phyloP scores from a whole-genome alignment of 1,140 invertebrate genomes.

The Philaenus spumarius region DNA sequence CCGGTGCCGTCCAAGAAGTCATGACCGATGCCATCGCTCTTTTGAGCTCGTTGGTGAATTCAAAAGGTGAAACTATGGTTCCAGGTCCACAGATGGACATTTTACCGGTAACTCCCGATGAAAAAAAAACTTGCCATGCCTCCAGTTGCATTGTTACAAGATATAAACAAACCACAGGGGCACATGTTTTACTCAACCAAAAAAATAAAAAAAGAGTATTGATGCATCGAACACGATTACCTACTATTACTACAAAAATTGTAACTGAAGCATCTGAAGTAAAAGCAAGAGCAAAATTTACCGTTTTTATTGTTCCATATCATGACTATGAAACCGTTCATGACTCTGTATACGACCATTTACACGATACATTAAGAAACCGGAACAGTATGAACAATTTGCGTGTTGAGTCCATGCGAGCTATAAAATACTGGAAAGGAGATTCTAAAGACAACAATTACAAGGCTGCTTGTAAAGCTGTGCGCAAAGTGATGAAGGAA shows the following conservation, averaged over 20 bases:
- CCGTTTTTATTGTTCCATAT: too few species aligned
- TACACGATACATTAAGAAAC: not conserved
- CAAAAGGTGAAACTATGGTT: too few species aligned
- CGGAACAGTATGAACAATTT: not conserved
- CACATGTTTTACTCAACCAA: conserved; percentile 29
- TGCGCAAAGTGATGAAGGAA: not conserved
- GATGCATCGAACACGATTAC: conserved; percentile 51
- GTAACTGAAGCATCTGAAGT: conserved; percentile 59
- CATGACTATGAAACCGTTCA: conserved; percentile 17
- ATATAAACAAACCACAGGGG: conserved; percentile 33
- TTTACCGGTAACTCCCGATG: conserved; percentile 45
- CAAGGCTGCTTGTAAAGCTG: not conserved
- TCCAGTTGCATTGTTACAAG: conserved; percentile 51
- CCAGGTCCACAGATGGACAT: conserved; percentile 44
- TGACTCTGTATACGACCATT: not conserved
- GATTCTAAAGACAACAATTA: not conserved
- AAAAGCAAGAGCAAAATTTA: too few species aligned
- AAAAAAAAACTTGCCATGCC: conserved; percentile 45
- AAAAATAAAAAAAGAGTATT: conserved; percentile 37
- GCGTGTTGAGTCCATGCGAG: not conserved
- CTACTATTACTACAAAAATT: conserved; percentile 50
- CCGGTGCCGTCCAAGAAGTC: too few species aligned
- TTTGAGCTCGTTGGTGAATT: too few species aligned
- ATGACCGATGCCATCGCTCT: conserved; percentile 54
- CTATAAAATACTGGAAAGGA: not conserved